phyloP scores from a whole-genome alignment of 2,888 invertebrate species.

The Polydesmus complanatus region DNA sequence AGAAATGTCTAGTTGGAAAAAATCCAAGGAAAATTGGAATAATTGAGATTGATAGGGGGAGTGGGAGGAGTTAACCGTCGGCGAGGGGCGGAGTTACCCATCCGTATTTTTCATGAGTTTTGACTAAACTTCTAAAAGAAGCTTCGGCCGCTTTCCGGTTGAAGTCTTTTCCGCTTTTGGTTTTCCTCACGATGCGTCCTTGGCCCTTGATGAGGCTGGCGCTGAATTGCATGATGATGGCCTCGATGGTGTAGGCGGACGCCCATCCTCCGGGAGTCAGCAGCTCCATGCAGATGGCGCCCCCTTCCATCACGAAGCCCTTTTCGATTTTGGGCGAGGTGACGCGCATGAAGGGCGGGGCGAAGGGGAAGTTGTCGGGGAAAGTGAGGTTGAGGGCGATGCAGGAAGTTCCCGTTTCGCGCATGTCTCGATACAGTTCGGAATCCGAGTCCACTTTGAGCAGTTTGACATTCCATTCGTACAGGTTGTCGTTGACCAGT shows the following conservation, averaged over 20 bases:
- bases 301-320: slow-evolving; percentile 77
- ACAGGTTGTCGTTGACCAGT: slow-evolving; percentile 69
- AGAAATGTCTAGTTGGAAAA: too few species aligned
- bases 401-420: slow-evolving; percentile 54
- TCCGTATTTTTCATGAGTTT: slow-evolving; percentile 80
- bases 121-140: slow-evolving; percentile 70
- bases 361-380: slow-evolving; percentile 78
- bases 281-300: slow-evolving; percentile 70
- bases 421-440: slow-evolving; percentile 55
- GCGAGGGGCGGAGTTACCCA: slow-evolving; percentile 78
- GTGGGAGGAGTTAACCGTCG: slow-evolving; percentile 77
- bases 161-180: slow-evolving; percentile 43
- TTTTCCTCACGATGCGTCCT: slow-evolving; percentile 47
- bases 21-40: too few species aligned
- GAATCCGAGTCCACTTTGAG: slow-evolving; percentile 71
- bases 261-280: slow-evolving; percentile 74
- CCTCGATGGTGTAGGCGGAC: slow-evolving; percentile 72
- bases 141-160: slow-evolving; percentile 63
- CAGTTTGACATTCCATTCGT: slow-evolving; percentile 73
- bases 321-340: slow-evolving; percentile 59
- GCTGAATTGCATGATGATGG: slow-evolving; percentile 76
- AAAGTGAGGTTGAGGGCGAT: slow-evolving; percentile 50
- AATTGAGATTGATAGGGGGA: too few species aligned
- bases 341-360: slow-evolving; percentile 63
- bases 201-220: slow-evolving; percentile 78